These are phyloP conservation scores for Mesoclemmys tuberculata DNA, from an alignment of 2,113 vertebrate genomes.

Conservation along the genomic window DNA sequence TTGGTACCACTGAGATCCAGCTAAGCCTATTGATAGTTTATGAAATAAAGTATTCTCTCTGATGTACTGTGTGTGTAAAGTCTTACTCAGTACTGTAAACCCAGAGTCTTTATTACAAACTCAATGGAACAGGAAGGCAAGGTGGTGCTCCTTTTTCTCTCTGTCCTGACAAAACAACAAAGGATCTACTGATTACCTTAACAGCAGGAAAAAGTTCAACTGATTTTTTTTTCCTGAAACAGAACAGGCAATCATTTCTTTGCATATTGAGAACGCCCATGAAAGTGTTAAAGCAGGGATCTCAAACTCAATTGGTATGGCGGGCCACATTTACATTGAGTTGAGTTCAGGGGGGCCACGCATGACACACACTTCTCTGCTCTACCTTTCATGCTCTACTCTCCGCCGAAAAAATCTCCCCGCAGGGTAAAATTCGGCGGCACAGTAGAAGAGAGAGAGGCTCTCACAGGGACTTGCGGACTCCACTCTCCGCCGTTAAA, in stretches of 20 bases:
- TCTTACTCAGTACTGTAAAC: background rate
- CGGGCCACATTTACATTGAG: too few relatives aligned
- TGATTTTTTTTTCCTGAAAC: constrained; percentile 11
- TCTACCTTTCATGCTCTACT: too few relatives aligned
- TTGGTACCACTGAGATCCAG: constrained; percentile 9
- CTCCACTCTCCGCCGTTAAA: too few relatives aligned
- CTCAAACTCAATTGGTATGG: too few relatives aligned
- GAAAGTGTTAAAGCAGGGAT: constrained; percentile 23
- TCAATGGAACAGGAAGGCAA: background rate
- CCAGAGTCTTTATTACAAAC: background rate
- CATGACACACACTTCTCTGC: too few relatives aligned
- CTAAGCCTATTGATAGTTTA: background rate
- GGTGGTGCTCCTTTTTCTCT: background rate
- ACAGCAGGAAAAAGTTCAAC: background rate
- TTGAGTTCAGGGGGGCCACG: too few relatives aligned
- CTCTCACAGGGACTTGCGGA: too few relatives aligned
- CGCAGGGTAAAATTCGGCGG: too few relatives aligned
- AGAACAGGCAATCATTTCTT: constrained; percentile 3
- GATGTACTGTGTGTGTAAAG: background rate
- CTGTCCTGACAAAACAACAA: background rate
- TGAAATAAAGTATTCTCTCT: constrained; percentile 17
- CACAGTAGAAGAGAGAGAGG: too few relatives aligned
- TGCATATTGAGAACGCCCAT: constrained; percentile 5
- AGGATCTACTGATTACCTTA: background rate
- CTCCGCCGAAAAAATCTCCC: too few relatives aligned